A percentile compares a stretch with the other conserved stretches of the same genome.
phyloP scores from a whole-genome alignment of 2,113 vertebrate genomes.

The Eulemur macaco region DNA sequence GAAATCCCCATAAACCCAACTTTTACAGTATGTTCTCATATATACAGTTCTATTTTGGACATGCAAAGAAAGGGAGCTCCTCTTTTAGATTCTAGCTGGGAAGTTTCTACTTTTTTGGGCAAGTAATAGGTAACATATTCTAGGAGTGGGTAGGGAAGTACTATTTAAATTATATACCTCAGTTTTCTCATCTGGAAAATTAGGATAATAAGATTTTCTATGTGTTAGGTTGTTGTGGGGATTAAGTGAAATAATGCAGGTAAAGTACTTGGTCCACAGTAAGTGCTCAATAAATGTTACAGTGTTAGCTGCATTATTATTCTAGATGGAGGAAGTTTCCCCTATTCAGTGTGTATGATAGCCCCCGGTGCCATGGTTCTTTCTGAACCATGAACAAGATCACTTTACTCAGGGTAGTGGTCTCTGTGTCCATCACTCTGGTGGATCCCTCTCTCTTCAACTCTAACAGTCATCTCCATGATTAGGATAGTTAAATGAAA shows the following conservation, averaged over 20 bases:
- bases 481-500: not conserved
- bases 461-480: not conserved
- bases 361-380: not conserved
- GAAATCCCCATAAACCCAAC: not conserved
- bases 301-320: not conserved
- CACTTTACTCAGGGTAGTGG: not conserved
- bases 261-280: not conserved
- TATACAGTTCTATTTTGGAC: conserved; percentile 54
- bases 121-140: conserved; percentile 39
- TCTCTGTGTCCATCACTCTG: not conserved
- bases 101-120: conserved; percentile 45
- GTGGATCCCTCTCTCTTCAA: not conserved
- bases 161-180: conserved; percentile 36
- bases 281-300: not conserved
- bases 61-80: conserved; percentile 32
- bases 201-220: conserved; percentile 40
- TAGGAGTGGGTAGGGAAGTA: conserved; percentile 7
- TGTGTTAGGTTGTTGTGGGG: not conserved
- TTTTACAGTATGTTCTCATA: conserved; percentile 7
- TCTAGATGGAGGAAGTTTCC: not conserved
- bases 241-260: conserved; percentile 35
- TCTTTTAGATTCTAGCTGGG: conserved; percentile 47
- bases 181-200: conserved; percentile 44
- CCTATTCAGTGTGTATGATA: not conserved
- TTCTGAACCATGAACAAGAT: not conserved